Base-by-base conservation (phyloP, 2,888 invertebrate genomes). In the Leptopilina syphax region DNA sequence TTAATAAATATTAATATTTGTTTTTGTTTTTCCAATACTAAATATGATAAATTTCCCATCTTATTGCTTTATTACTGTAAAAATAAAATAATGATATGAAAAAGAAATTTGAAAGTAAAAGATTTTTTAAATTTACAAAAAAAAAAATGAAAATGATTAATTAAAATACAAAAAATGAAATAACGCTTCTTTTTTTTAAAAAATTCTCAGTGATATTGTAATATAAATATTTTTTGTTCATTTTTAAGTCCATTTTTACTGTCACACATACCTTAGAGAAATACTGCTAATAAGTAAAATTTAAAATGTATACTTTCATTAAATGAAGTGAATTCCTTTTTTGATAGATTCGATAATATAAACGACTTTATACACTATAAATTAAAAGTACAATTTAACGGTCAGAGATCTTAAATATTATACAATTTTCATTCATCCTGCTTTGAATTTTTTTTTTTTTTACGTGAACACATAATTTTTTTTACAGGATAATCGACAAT, bases 21-120 rank as follows among this genome's bases (percentile, higher is more conserved):
- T 34, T 34, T 34, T 34, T 34, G 34, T 34, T 34, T 4, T 34
- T 34, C 34, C 3, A 34, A 34, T 34, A 34, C 4, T 34, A 34
- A 34, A 34, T 34, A 34, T 34, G 34, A 34, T 34, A 34, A 34
- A 34, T 34, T 18, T 34, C 34, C 34, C 50, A 50, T 50, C 50
- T 50, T 50, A 50, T 50, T 50, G 50, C 12, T 50, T 50, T 50
- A 50, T 50, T 50, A 50, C 9, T 10, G 12, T 50, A 50, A 50
- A 10, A 50, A 10, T 10, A 50, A 10, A 50, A 50, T 50, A 50
- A 50, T 50, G 50, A 77, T 83, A 78, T 70, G 76, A 77, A 63
- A 73, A 80, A 77, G 66, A 68, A 81, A 84, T 44, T 44, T 34
- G 78, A 67, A 44, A 5, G 44, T 10, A 47, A n/a, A 44, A 44